These are phyloP conservation scores for Brachyhypopomus gauderio DNA, from an alignment of 2,113 vertebrate species.

Conservation along the genomic window DNA sequence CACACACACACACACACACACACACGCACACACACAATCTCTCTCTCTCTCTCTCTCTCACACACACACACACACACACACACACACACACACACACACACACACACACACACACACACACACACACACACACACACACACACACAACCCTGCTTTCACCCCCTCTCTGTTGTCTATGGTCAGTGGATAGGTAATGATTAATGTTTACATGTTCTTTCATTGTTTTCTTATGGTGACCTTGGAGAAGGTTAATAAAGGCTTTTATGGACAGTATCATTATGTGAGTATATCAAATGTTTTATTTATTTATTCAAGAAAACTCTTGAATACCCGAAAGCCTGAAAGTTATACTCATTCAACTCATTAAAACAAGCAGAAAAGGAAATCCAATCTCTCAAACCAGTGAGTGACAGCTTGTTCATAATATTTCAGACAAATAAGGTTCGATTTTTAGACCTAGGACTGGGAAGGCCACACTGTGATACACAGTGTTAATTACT, in stretches of 20 bases:
- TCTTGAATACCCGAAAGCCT: not conserved
- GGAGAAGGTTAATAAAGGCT: too few species aligned
- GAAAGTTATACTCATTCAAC: not conserved
- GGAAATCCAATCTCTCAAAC: not conserved
- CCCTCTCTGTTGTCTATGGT: not conserved
- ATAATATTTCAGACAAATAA: not conserved
- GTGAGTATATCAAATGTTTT: not conserved
- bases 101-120: too few species aligned
- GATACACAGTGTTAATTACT: constrained; percentile 9
- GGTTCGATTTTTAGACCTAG: constrained; percentile 18
- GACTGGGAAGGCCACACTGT: too few species aligned
- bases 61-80: not conserved
- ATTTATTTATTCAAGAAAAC: not conserved
- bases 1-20: too few species aligned
- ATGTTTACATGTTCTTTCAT: not conserved
- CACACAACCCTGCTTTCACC: not conserved
- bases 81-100: too few species aligned
- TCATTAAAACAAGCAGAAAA: not conserved
- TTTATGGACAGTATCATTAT: constrained; percentile 2
- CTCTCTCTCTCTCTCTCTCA: not conserved
- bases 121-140: not conserved
- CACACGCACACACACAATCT: constrained; percentile 6
- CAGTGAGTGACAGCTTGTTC: not conserved
- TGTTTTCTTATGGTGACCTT: not conserved
- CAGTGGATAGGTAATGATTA: constrained; percentile 49